Conservation (phyloP, 2,797 vertebrate species). For the Gila robusta region DNA sequence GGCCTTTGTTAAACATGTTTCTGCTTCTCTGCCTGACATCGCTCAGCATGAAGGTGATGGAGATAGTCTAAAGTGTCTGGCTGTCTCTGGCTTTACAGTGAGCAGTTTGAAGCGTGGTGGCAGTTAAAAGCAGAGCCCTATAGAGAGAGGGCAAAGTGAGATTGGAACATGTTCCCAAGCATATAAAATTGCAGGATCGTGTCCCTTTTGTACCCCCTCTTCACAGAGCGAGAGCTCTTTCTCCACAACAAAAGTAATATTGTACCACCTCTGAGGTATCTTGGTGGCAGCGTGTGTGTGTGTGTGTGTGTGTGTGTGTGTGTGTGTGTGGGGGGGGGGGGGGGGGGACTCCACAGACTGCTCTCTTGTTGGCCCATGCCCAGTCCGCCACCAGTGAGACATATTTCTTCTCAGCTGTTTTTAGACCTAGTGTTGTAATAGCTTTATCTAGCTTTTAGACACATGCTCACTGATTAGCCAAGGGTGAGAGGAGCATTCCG, state of each 20-base stretch:
- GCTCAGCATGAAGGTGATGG: slow-evolving; percentile 43
- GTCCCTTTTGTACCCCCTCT: no score
- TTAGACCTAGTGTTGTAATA: slow-evolving; percentile 53
- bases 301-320: no score
- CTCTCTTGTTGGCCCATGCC: slow-evolving; percentile 50
- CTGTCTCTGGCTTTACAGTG: slow-evolving; percentile 6
- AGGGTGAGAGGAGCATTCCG: slow-evolving; percentile 33
- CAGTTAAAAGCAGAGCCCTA: slow-evolving; percentile 21
- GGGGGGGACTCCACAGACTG: slow-evolving; percentile 40
- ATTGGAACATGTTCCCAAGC: slow-evolving; percentile 5
- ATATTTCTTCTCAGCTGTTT: slow-evolving; percentile 57
- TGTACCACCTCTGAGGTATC: slow-evolving; percentile 44
- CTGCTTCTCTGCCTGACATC: slow-evolving; percentile 51
- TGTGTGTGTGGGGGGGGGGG: no score
- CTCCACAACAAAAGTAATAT: slow-evolving; percentile 45
- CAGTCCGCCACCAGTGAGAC: slow-evolving; percentile 52
- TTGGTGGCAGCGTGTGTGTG: slow-evolving; percentile 18
- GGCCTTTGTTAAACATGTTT: slow-evolving; percentile 48
- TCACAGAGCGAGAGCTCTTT: slow-evolving; percentile 27
- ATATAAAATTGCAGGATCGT: no score
- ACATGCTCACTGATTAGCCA: slow-evolving; percentile 38
- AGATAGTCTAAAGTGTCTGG: slow-evolving; percentile 33
- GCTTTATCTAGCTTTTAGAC: slow-evolving; percentile 47
- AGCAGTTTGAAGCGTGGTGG: slow-evolving; percentile 27
- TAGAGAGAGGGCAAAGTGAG: slow-evolving; percentile 5